Base-by-base conservation (phyloP, 2,888 invertebrate species). In the Mantis religiosa region DNA sequence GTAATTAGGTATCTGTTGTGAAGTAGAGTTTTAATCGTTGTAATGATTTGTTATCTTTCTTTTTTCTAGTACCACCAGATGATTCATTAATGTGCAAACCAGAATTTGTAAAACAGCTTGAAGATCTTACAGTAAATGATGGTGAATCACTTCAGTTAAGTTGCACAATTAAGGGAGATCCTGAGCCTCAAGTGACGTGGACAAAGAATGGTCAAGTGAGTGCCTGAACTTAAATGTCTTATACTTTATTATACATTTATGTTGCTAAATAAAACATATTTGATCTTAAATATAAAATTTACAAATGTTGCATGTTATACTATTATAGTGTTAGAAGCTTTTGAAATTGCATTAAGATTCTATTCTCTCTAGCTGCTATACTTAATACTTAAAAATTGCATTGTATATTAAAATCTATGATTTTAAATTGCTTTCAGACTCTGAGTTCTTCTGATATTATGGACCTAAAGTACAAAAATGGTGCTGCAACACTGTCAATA, bases 131-230 rank as follows among this genome's bases (percentile, higher is more conserved):
- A n/a, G 95, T 98, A 81, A 95, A 95, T 82, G 99, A 99, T 93
- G 99, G 98, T n/a, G 97, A 98, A 90, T 96, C 96, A 90, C 94
- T 98, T 89, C 95, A 97, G 91, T 95, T 99, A 91, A 96, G 96
- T 25, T 97, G 97, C 91, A 96, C 97, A 90, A 97, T 98, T 87
- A 96, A 96, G 91, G 98, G 98, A 25, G 98, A 98, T 93, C 98
- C 99, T 85, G 98, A 98, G 93, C 98, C 99, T 0, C 96, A 98
- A 92, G 96, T 98, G 84, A 95, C 96, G 91, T 99, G 98, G 98
- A 95, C 95, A 92, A 98, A 98, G 94, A 96, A 97, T 92, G 96
- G 96, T n/a, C 96, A 97, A 93, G 95, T 95, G 90, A 92, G 83
- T 71, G 6, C 20, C 41, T 12, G 2, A 20, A 71, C 0, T 0